Conservation (phyloP, 1,140 invertebrate genomes). For the Drosophila dunni region DNA sequence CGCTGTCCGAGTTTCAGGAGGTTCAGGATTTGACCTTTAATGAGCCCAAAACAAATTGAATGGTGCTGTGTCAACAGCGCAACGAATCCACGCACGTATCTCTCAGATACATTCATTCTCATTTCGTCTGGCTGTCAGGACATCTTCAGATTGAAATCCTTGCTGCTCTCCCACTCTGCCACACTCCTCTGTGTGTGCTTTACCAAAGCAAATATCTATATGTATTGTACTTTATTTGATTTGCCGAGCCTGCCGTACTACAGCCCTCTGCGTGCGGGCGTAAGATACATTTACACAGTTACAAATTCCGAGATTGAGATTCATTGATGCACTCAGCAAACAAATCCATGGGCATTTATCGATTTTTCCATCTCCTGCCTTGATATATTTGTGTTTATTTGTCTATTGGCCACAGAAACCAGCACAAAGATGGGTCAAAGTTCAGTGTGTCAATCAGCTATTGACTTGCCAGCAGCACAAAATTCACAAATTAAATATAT, state of each 20-base stretch:
- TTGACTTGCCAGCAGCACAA: constrained; percentile 26
- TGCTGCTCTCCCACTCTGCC: neutral
- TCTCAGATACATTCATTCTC: constrained; percentile 46
- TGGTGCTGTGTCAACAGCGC: constrained; percentile 72
- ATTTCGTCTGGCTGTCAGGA: constrained; percentile 39
- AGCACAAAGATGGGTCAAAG: constrained; percentile 20
- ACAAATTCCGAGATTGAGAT: constrained; percentile 20
- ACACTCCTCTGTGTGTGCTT: constrained; percentile 46
- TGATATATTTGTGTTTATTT: constrained; percentile 21
- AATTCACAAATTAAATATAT: constrained; percentile 8
- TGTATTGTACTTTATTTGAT: constrained; percentile 73
- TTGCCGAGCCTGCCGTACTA: constrained; percentile 41
- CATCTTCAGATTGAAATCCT: constrained; percentile 17
- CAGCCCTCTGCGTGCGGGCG: constrained; percentile 30
- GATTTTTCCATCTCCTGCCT: constrained; percentile 56
- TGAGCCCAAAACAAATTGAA: constrained; percentile 80
- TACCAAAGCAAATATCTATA: constrained; percentile 54
- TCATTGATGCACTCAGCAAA: constrained; percentile 72
- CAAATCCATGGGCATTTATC: constrained; percentile 60
- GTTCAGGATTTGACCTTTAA: constrained; percentile 51
- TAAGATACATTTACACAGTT: constrained; percentile 53
- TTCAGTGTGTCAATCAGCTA: constrained; percentile 54
- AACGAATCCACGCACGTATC: constrained; percentile 43
- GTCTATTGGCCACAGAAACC: constrained; percentile 28
- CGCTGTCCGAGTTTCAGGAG: constrained; percentile 28